These are phyloP conservation scores for Dynastes hyllus DNA, from an alignment of 2,888 invertebrate species.

Conservation along the genomic window DNA sequence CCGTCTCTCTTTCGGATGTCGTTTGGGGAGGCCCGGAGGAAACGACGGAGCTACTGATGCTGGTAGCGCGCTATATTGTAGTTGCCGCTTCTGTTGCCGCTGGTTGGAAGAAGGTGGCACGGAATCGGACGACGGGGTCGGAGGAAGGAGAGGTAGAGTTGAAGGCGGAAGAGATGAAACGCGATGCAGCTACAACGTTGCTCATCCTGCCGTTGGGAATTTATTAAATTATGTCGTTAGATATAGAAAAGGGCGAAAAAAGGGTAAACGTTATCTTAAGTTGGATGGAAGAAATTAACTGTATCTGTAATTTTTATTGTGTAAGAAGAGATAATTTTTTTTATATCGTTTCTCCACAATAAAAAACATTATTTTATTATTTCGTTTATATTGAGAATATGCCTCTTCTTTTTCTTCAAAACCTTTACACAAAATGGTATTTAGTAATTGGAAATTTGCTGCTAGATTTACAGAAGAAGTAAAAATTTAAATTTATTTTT, in stretches of 20 bases:
- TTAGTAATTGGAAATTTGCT: too few species aligned
- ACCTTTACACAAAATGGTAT: too few species aligned
- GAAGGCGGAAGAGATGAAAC: constrained; percentile 53
- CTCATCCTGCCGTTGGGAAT: constrained; percentile 65
- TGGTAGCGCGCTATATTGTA: constrained; percentile 20
- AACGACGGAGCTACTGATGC: constrained; percentile 40
- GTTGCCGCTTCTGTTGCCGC: constrained; percentile 9
- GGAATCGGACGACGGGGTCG: constrained; percentile 26
- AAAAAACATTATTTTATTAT: too few species aligned
- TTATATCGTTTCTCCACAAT: too few species aligned
- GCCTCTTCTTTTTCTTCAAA: too few species aligned
- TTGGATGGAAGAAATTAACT: too few species aligned
- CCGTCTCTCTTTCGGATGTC: constrained; percentile 62
- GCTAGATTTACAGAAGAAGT: too few species aligned
- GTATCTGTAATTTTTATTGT: too few species aligned
- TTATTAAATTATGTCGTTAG: constrained; percentile 68
- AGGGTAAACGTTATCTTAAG: neutral
- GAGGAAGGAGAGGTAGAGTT: constrained; percentile 55
- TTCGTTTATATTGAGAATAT: too few species aligned
- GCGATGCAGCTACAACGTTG: constrained; percentile 56
- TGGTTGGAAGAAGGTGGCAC: neutral
- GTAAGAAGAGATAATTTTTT: too few species aligned
- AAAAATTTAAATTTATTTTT: too few species aligned
- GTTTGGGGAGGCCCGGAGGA: constrained; percentile 51
- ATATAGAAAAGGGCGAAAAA: constrained; percentile 57